Evolutionary conservation across 1,140 invertebrate species (phyloP).

Genomic region (Drosophila murphyi): DNA sequence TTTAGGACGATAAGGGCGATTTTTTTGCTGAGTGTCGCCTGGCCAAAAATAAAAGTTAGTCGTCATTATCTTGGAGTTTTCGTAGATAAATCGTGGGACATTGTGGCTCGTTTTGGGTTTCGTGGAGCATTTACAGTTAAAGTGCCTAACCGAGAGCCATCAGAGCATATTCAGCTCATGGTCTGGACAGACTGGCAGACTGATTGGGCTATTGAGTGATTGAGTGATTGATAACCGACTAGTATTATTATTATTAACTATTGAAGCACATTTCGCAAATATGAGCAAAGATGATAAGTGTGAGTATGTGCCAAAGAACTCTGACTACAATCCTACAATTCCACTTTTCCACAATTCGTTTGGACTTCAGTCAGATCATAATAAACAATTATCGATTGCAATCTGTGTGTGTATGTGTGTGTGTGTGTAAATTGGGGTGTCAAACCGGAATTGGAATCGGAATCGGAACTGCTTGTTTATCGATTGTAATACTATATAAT

Average conservation of each 20-base stretch:
- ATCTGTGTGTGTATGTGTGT: background rate
- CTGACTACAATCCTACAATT: background rate
- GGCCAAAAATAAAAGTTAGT: conserved; percentile 55
- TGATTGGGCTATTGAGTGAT: conserved; percentile 11
- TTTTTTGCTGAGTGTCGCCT: background rate
- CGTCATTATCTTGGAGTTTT: conserved; percentile 80
- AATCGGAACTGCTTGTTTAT: too few species aligned
- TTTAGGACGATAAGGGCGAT: too few species aligned
- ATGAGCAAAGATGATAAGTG: conserved; percentile 82
- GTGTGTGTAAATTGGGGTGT: background rate
- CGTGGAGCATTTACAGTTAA: conserved; percentile 53
- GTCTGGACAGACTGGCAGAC: conserved; percentile 40
- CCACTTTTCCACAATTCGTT: conserved; percentile 4
- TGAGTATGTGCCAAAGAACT: conserved; percentile 54
- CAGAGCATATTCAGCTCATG: conserved; percentile 53
- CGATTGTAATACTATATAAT: too few species aligned
- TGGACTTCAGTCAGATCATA: conserved; percentile 48
- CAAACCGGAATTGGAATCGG: too few species aligned
- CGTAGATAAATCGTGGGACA: conserved; percentile 74
- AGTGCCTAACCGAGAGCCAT: conserved; percentile 32
- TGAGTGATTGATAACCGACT: conserved; percentile 26
- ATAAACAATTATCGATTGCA: background rate
- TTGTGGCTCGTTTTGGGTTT: conserved; percentile 38
- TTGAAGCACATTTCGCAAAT: conserved; percentile 40
- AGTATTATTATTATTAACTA: background rate